Evolutionary conservation across 2,113 vertebrate genomes (phyloP).

Genomic region (Ctenomys sociabilis): DNA sequence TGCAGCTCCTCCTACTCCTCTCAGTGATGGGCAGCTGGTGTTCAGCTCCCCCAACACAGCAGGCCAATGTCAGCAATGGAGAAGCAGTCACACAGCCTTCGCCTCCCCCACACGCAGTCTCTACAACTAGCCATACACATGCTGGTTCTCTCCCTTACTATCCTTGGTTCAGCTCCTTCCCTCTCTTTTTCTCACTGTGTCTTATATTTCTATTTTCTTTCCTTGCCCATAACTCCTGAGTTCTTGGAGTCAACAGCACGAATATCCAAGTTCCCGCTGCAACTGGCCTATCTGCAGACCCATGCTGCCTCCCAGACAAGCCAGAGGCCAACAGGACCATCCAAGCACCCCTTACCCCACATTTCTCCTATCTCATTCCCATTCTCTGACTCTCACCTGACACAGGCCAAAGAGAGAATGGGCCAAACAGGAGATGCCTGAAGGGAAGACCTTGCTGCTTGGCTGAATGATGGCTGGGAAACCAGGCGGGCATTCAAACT

Average conservation of each 20-base stretch:
- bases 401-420: neutral
- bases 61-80: neutral
- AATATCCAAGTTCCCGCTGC: neutral
- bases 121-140: fast-evolving
- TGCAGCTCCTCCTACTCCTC: too few species aligned
- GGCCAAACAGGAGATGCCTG: neutral
- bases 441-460: neutral
- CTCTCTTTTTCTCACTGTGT: neutral
- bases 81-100: fast-evolving
- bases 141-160: neutral
- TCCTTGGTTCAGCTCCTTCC: neutral
- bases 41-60: neutral
- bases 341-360: fast-evolving
- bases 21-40: neutral
- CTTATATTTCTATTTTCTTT: neutral
- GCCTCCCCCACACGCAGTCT: neutral
- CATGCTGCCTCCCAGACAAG: neutral
- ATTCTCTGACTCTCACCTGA: too few species aligned
- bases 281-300: neutral
- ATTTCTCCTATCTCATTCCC: too few species aligned
- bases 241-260: neutral
- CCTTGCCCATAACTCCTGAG: neutral
- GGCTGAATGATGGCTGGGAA: neutral
- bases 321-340: neutral
- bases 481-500: neutral